Conservation (phyloP, 1,140 invertebrate genomes). For the Polyergus mexicanus region DNA sequence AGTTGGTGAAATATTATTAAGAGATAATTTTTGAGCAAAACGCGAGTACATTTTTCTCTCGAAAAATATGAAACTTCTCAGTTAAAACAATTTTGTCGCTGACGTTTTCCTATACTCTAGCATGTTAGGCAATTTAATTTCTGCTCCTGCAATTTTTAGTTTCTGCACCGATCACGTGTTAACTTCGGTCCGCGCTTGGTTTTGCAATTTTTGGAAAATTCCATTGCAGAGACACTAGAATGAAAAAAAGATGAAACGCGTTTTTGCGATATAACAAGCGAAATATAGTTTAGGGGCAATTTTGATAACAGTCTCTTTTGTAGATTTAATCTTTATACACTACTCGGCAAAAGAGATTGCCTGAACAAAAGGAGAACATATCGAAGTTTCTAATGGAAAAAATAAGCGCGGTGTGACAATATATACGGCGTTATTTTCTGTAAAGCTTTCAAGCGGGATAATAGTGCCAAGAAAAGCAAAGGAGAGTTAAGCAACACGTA, state of each 20-base stretch:
- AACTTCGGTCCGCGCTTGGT: not conserved
- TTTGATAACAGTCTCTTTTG: constrained; percentile 7
- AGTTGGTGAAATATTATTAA: not conserved
- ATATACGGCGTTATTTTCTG: constrained; percentile 44
- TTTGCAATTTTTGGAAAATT: constrained; percentile 34
- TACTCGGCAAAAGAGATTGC: constrained; percentile 22
- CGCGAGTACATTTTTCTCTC: not conserved
- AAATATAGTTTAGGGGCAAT: not conserved
- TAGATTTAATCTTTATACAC: constrained; percentile 27
- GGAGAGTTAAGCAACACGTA: constrained; percentile 46
- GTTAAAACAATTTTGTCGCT: not conserved
- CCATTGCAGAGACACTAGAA: not conserved
- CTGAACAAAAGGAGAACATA: constrained; percentile 43
- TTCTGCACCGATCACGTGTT: constrained; percentile 16
- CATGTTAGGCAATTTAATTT: constrained; percentile 33
- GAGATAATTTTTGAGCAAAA: not conserved
- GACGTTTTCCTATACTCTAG: not conserved
- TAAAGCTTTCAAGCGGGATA: constrained; percentile 48
- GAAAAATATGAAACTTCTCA: not conserved
- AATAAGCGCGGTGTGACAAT: constrained; percentile 16
- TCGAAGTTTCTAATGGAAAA: constrained; percentile 48
- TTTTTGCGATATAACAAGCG: not conserved
- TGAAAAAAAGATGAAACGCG: constrained; percentile 7
- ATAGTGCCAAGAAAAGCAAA: constrained; percentile 32
- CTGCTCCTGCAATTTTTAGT: constrained; percentile 15